These are phyloP conservation scores for Hippocampus abdominalis DNA, from an alignment of 2,113 vertebrate genomes.

Conservation along the genomic window DNA sequence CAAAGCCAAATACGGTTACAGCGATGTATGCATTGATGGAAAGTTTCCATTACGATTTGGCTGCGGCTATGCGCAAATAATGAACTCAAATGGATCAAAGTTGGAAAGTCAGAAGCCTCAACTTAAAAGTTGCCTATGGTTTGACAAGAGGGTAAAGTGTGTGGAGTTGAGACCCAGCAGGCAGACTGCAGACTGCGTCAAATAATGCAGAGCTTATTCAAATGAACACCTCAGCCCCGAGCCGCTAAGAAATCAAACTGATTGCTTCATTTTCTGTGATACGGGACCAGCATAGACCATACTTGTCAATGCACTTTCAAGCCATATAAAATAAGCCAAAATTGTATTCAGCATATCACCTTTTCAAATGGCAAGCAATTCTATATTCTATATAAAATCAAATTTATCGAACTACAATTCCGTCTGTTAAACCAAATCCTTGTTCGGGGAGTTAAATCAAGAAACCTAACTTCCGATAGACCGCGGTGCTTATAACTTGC, in stretches of 20 bases:
- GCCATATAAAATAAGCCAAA: not conserved
- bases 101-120: not conserved
- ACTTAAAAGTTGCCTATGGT: not conserved
- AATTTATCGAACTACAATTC: not conserved
- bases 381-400: conserved; percentile 3
- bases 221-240: conserved; percentile 17
- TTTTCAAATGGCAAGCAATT: not conserved
- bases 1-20: conserved; percentile 8
- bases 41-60: not conserved
- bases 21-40: not conserved
- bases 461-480: not conserved
- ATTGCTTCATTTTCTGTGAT: conserved; percentile 22
- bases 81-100: not conserved
- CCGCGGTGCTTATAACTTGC: not conserved
- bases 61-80: not conserved
- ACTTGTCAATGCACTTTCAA: conserved; percentile 11
- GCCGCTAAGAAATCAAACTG: conserved; percentile 5
- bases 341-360: conserved; percentile 3
- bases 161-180: conserved; percentile 16
- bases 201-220: conserved; percentile 25
- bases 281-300: conserved; percentile 13
- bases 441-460: not conserved
- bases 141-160: not conserved
- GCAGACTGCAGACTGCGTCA: conserved; percentile 20
- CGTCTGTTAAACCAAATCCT: not conserved